A percentile compares a stretch with the other conserved stretches of the same genome.
phyloP scores from a whole-genome alignment of 2,888 invertebrate genomes.

The Limenitis camilla region DNA sequence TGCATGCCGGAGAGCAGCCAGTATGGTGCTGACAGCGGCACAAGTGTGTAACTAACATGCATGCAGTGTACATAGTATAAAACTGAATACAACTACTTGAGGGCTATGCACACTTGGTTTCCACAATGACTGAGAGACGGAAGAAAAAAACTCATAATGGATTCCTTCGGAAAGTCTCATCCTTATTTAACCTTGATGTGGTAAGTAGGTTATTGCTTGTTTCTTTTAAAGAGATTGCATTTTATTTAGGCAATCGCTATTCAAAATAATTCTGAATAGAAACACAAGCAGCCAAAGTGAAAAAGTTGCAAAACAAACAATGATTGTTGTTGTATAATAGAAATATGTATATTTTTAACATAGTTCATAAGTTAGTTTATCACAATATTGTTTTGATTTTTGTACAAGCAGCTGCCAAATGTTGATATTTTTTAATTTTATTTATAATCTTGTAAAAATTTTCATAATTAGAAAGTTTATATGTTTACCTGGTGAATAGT shows the following conservation, averaged over 20 bases:
- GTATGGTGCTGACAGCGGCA: constrained; percentile 64
- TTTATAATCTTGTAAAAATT: no score
- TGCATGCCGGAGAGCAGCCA: constrained; percentile 66
- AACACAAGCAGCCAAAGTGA: no score
- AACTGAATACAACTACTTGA: constrained; percentile 51
- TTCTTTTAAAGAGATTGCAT: constrained; percentile 3
- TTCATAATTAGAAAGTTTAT: no score
- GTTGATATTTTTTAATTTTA: no score
- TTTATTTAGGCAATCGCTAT: neutral
- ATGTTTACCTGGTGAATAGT: no score
- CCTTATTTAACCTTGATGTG: constrained; percentile 89
- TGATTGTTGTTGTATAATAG: no score
- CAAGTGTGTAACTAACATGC: constrained; percentile 74
- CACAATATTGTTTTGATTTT: no score
- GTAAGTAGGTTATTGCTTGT: constrained; percentile 70
- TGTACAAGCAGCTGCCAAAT: no score
- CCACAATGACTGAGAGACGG: constrained; percentile 73
- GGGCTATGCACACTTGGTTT: constrained; percentile 63
- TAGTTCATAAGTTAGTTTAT: no score
- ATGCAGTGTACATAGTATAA: constrained; percentile 74
- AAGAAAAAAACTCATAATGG: constrained; percentile 77
- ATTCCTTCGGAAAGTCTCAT: constrained; percentile 91
- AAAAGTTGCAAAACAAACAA: no score
- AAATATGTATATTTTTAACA: no score
- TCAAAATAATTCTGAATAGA: neutral